Percentiles rank a stretch among this genome's conserved stretches.
Evolutionary conservation across 1,140 invertebrate genomes (phyloP).

Genomic region (Orchesella cincta): DNA sequence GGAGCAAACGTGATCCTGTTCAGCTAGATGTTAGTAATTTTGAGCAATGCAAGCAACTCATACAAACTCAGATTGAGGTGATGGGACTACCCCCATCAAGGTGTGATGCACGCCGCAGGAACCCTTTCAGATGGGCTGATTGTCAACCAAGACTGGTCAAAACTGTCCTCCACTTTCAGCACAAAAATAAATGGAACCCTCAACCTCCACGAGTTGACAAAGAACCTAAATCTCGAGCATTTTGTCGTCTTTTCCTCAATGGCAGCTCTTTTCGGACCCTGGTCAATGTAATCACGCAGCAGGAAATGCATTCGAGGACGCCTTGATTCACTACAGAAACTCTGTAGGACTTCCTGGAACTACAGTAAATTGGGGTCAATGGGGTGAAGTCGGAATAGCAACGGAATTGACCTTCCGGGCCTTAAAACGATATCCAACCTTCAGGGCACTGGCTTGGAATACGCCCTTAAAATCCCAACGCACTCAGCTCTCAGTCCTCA

Average conservation of each 20-base stretch:
- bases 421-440: not conserved
- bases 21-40: not conserved
- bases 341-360: not conserved
- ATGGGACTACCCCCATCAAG: not conserved
- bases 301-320: constrained; percentile 19
- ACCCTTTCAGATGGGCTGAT: not conserved
- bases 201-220: constrained; percentile 1
- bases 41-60: not conserved
- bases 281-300: constrained; percentile 25
- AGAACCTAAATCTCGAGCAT: not conserved
- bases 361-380: constrained; percentile 32
- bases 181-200: constrained; percentile 8
- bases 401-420: not conserved
- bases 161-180: not conserved
- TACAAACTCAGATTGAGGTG: not conserved
- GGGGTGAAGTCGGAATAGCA: constrained; percentile 22
- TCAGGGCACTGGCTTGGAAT: not conserved
- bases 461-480: not conserved
- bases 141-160: constrained; percentile 7
- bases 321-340: constrained; percentile 4
- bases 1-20: not conserved
- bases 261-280: constrained; percentile 14
- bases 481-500: not conserved
- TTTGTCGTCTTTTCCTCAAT: constrained; percentile 29
- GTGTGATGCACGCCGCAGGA: constrained; percentile 10